A percentile compares a stretch with the other conserved stretches of the same genome.
Evolutionary conservation across 2,888 invertebrate genomes (phyloP).

Genomic region (Meteorus cinctellus): DNA sequence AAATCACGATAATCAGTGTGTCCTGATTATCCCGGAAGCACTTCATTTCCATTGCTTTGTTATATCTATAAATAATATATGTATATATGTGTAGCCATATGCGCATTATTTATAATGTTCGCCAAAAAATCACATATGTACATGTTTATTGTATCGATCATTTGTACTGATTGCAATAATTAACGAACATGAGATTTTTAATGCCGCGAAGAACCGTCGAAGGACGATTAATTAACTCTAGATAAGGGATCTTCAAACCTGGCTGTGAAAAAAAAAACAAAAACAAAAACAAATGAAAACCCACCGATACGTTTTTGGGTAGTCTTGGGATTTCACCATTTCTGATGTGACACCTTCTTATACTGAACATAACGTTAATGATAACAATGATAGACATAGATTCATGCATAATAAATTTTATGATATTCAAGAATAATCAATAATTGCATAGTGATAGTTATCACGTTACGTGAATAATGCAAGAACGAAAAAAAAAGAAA

Average conservation of each 20-base stretch:
- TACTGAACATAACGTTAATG: constrained; percentile 18
- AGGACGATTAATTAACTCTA: constrained; percentile 33
- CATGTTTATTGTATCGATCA: background rate
- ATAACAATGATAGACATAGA: constrained; percentile 15
- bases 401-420: constrained; percentile 18
- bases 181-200: constrained; percentile 15
- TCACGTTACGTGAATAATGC: constrained; percentile 2
- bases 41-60: background rate
- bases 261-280: constrained; percentile 36
- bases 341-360: constrained; percentile 28
- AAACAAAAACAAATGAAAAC: constrained; percentile 17
- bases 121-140: too few species aligned
- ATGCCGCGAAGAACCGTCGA: constrained; percentile 3
- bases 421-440: background rate
- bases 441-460: constrained; percentile 15
- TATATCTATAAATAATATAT: background rate
- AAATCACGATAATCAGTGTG: background rate
- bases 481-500: background rate
- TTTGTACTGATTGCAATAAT: background rate
- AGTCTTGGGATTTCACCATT: constrained; percentile 24
- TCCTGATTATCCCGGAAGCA: background rate
- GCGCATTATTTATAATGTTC: background rate
- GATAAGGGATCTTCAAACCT: constrained; percentile 41
- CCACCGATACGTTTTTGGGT: constrained; percentile 36
- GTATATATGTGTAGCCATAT: background rate